Conservation (phyloP, 2,113 vertebrate species). For the Apeltes quadracus region DNA sequence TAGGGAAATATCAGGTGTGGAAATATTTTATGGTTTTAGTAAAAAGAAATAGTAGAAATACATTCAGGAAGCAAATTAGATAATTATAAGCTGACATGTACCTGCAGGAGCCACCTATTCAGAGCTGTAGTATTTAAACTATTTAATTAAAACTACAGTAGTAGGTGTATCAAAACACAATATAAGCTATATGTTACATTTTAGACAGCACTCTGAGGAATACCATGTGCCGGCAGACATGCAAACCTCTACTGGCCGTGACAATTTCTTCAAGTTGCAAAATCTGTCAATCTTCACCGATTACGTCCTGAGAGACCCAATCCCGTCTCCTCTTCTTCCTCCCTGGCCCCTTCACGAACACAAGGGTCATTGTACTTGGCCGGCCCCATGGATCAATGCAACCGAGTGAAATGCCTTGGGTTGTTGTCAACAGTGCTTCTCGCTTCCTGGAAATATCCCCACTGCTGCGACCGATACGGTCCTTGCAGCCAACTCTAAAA, state of each 20-base stretch:
- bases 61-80: slow-evolving; percentile 32
- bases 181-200: slow-evolving; percentile 8
- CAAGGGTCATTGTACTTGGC: slow-evolving; percentile 33
- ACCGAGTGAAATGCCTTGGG: slow-evolving; percentile 31
- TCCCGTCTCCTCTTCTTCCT: slow-evolving; percentile 32
- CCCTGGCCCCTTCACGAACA: slow-evolving; percentile 32
- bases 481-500: neutral
- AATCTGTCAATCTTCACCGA: slow-evolving; percentile 53
- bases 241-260: slow-evolving; percentile 42
- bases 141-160: slow-evolving; percentile 22
- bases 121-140: slow-evolving; percentile 1
- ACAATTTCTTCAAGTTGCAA: slow-evolving; percentile 34
- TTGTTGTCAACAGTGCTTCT: slow-evolving; percentile 43
- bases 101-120: slow-evolving; percentile 19
- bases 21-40: neutral
- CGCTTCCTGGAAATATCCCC: slow-evolving; percentile 7
- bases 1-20: neutral
- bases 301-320: slow-evolving; percentile 34
- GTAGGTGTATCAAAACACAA: slow-evolving; percentile 15
- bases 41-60: neutral
- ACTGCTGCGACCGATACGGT: neutral
- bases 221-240: slow-evolving; percentile 38
- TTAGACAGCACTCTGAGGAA: slow-evolving; percentile 30
- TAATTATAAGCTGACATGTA: slow-evolving; percentile 48
- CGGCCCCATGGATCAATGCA: slow-evolving; percentile 41